These are phyloP conservation scores for Anoplolepis gracilipes DNA, from an alignment of 1,140 invertebrate species.

Conservation along the genomic window DNA sequence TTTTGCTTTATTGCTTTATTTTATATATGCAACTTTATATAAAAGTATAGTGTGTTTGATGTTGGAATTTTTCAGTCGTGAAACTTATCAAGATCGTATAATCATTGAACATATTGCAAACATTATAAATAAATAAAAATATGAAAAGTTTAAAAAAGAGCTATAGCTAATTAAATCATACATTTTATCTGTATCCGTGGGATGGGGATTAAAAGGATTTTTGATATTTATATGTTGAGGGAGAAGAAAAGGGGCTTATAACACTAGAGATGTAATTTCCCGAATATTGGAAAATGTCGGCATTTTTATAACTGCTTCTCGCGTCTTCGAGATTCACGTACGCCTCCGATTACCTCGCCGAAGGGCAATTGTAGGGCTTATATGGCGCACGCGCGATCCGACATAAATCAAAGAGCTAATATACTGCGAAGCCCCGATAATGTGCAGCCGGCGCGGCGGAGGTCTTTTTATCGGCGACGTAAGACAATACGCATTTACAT, in stretches of 20 bases:
- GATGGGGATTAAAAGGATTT: not conserved
- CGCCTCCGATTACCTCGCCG: conserved; percentile 34
- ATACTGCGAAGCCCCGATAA: conserved; percentile 81
- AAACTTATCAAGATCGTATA: conserved; percentile 39
- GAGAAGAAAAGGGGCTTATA: not conserved
- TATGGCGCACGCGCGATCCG: conserved; percentile 74
- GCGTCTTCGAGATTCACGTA: conserved; percentile 10
- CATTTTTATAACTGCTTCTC: not conserved
- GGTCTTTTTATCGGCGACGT: conserved; percentile 84
- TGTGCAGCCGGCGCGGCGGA: conserved; percentile 79
- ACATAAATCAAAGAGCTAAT: conserved; percentile 85
- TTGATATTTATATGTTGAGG: not conserved
- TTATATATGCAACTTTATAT: not conserved
- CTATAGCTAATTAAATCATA: not conserved
- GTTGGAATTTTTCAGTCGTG: not conserved
- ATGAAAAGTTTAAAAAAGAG: not conserved
- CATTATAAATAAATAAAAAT: not conserved
- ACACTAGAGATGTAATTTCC: not conserved
- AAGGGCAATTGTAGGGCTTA: conserved; percentile 78
- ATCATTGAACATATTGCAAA: not conserved
- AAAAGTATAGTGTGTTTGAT: not conserved
- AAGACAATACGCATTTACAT: conserved; percentile 85
- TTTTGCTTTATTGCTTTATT: too few relatives aligned
- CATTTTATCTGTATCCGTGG: not conserved
- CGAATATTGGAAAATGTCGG: not conserved